Evolutionary conservation across 2,797 vertebrate species (phyloP).

Genomic region (Limosa lapponica): DNA sequence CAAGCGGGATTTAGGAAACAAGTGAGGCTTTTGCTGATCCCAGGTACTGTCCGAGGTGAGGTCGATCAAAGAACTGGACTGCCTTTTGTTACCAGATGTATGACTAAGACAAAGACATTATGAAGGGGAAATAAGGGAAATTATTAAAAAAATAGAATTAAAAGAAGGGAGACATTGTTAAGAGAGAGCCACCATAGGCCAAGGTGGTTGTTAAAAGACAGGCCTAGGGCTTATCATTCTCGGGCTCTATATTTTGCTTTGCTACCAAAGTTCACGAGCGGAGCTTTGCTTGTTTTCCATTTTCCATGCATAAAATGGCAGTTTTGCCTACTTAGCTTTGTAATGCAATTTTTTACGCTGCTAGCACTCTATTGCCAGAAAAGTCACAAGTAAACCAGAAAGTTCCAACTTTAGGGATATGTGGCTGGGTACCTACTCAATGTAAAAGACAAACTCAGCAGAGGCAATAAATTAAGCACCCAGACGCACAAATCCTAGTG

Average conservation of each 20-base stretch:
- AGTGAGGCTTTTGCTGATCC: conserved; percentile 36
- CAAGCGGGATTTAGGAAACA: conserved; percentile 42
- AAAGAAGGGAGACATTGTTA: neutral
- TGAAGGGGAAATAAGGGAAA: conserved; percentile 15
- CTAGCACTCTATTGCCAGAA: neutral
- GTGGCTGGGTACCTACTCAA: neutral
- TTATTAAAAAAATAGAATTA: neutral
- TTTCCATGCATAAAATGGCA: neutral
- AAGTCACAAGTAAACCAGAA: neutral
- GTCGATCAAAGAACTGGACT: conserved; percentile 76
- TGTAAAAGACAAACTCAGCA: neutral
- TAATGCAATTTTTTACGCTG: neutral
- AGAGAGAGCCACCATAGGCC: neutral
- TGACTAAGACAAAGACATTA: conserved; percentile 35
- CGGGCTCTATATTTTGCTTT: neutral
- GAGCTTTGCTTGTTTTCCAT: neutral
- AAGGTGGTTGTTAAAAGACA: neutral
- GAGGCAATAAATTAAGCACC: neutral
- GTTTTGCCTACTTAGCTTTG: neutral
- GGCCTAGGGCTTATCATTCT: neutral
- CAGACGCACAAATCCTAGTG: neutral
- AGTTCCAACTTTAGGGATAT: neutral
- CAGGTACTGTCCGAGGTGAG: conserved; percentile 62
- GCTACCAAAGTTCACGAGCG: neutral
- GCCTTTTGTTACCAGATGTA: conserved; percentile 73